These are phyloP conservation scores for Syrrhaptes paradoxus DNA, from an alignment of 2,113 vertebrate genomes.

Conservation along the genomic window DNA sequence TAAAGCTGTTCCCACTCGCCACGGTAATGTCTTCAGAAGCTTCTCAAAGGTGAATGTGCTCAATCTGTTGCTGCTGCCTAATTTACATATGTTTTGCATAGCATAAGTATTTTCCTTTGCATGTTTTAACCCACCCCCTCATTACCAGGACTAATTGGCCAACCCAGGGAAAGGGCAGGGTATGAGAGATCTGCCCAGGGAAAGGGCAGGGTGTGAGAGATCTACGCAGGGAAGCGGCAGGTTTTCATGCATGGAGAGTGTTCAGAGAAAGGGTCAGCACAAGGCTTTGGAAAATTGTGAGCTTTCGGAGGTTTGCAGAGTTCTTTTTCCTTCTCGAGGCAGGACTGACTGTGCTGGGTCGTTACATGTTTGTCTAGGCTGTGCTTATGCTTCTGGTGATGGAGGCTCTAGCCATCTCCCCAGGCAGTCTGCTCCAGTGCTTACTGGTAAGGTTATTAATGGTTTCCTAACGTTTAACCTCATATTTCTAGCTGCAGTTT, in stretches of 20 bases:
- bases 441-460: not conserved
- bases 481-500: not conserved
- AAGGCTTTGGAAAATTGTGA: not conserved
- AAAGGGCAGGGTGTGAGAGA: too few species aligned
- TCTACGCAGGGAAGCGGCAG: too few species aligned
- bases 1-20: not conserved
- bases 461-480: not conserved
- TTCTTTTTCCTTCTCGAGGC: not conserved
- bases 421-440: not conserved
- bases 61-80: not conserved
- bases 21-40: not conserved
- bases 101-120: not conserved
- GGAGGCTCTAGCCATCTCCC: not conserved
- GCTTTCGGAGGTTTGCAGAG: not conserved
- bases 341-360: not conserved
- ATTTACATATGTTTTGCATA: not conserved
- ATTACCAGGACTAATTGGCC: not conserved
- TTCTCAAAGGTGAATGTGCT: not conserved
- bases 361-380: not conserved
- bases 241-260: not conserved
- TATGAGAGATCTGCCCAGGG: not conserved
- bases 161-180: not conserved
- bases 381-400: not conserved
- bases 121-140: not conserved
- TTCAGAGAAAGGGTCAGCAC: not conserved